These are phyloP conservation scores for Lacerta agilis DNA, from an alignment of 2,797 vertebrate genomes.

Conservation along the genomic window DNA sequence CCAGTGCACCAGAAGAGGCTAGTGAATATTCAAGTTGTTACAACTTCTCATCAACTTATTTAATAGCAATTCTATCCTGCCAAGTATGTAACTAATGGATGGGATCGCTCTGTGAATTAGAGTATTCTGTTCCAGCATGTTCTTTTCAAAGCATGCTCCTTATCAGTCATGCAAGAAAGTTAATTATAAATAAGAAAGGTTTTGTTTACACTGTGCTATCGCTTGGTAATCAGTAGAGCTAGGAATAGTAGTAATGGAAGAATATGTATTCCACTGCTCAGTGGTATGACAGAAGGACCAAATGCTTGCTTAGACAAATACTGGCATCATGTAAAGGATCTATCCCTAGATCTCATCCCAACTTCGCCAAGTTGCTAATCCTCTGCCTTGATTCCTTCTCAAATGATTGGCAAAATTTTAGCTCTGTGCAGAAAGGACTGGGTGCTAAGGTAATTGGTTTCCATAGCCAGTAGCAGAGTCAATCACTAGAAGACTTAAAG, in stretches of 20 bases:
- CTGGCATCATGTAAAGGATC: neutral
- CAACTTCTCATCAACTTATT: too few relatives aligned
- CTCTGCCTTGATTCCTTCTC: slow-evolving; percentile 2
- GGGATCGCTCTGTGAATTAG: slow-evolving; percentile 43
- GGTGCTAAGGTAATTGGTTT: too few relatives aligned
- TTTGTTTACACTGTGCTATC: slow-evolving; percentile 72
- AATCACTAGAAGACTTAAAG: neutral
- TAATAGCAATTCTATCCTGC: neutral
- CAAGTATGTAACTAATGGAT: neutral
- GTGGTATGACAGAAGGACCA: slow-evolving; percentile 62
- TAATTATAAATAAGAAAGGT: slow-evolving; percentile 73
- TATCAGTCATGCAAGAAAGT: slow-evolving; percentile 65
- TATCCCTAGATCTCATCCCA: neutral
- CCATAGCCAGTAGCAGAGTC: neutral
- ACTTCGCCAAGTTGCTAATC: neutral
- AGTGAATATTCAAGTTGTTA: too few relatives aligned
- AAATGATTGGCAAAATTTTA: neutral
- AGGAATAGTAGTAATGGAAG: slow-evolving; percentile 69
- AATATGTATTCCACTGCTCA: slow-evolving; percentile 57
- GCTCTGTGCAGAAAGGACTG: neutral
- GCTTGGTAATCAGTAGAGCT: slow-evolving; percentile 68
- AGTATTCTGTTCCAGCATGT: slow-evolving; percentile 67
- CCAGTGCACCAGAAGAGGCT: neutral
- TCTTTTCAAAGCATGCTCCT: slow-evolving; percentile 68
- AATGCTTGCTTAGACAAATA: slow-evolving; percentile 33